Evolutionary conservation across 1,140 invertebrate genomes (phyloP), one percentile per base, ranked within the genome.

Genomic region (Spodoptera litura): DNA sequence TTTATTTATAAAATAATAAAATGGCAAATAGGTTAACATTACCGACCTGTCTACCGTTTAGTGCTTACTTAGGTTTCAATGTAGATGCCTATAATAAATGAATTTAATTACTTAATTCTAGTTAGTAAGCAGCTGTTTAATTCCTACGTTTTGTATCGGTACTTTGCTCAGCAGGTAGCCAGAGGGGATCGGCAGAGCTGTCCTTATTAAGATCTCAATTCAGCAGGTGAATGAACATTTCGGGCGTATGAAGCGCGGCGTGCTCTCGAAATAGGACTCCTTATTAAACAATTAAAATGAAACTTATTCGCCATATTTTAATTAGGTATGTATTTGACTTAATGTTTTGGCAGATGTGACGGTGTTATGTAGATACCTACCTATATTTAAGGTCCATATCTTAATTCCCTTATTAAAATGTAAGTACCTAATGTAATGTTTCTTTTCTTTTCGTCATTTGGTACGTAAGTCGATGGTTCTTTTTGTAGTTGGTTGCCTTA

Each of bases 201-300:
- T 13, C 62, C 62, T 66, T 66, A 66, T 66, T 66, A 66, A 66
- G 62, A 66, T 20, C 38, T 49, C 62, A 20, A 44, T 66, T 49
- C 13, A 66, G 62, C 62, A 66, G 62, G 62, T 66, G 62, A 49
- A 49, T 25, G 15, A 38, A 15, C 62, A 66, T 66, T 66, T 66
- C 31, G 31, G n/a, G 38, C 12, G 15, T 9, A 20, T 4, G 9
- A 49, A 66, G 8, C 12, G 15, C 38, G 38, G 15, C 55, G 20
- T 49, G 15, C n/a, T 64, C 4, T 4, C 13, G 2, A 15, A 49
- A 66, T 66, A 49, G 38, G 15, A 49, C 51, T 9, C 20, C 20
- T 3, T 49, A 66, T 66, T 66, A 2, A 66, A 25, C 49, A 25
- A 49, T 66, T 66, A 25, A 66, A 49, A 51, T 11, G 6, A 66